phyloP scores from a whole-genome alignment of 2,888 invertebrate genomes.

The Hermaeophaga mercurialis region DNA sequence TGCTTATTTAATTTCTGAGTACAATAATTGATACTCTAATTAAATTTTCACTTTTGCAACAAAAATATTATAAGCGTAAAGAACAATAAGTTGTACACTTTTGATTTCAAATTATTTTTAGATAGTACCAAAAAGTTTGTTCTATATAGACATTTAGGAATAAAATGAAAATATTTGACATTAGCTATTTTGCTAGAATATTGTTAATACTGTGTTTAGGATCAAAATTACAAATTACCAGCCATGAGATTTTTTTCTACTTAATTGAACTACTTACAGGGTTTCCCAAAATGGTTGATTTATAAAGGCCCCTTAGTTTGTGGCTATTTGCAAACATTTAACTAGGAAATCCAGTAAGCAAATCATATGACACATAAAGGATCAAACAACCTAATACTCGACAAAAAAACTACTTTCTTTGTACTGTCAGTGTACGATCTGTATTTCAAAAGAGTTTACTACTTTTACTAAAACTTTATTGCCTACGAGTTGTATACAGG shows the following conservation, averaged over 20 bases:
- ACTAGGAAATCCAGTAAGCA: not conserved
- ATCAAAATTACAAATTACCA: not conserved
- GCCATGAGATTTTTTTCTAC: not conserved
- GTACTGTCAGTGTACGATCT: conserved; percentile 21
- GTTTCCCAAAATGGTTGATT: not conserved
- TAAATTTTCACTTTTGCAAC: too few relatives aligned
- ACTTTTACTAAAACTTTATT: not conserved
- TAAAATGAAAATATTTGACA: too few relatives aligned
- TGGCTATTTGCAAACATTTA: too few relatives aligned
- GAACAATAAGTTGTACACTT: too few relatives aligned
- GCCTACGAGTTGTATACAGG: not conserved
- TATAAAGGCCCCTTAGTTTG: too few relatives aligned
- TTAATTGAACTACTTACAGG: not conserved
- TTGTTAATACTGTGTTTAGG: not conserved
- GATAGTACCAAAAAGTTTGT: too few relatives aligned
- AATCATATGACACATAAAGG: conserved; percentile 4
- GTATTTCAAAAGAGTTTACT: conserved; percentile 4
- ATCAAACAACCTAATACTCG: not conserved
- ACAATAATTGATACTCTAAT: too few relatives aligned
- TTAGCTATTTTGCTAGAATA: not conserved
- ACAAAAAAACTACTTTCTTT: conserved; percentile 18
- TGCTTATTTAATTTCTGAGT: too few relatives aligned
- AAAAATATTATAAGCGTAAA: too few relatives aligned
- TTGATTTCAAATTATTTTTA: too few relatives aligned
- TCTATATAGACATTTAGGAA: too few relatives aligned